Evolutionary conservation across 2,113 vertebrate genomes (phyloP), one percentile per base, ranked within the genome.

Genomic region (Chlamydotis undulata): DNA sequence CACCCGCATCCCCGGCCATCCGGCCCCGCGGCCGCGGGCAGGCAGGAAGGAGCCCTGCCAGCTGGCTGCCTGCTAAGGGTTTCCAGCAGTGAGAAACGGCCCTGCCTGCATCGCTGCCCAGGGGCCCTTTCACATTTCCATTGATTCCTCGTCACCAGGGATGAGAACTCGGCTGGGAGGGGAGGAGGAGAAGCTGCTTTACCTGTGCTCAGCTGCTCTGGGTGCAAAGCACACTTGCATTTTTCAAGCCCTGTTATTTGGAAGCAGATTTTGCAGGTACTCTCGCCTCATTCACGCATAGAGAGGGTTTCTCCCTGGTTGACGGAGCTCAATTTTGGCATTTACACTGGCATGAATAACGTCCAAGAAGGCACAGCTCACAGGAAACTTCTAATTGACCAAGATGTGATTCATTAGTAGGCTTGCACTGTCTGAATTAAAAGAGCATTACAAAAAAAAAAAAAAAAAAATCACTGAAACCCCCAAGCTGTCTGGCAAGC

Each of bases 151-250:
- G 1, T 22, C 73, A 3, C 33, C 7, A 0, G 22, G 39, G 50
- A 3, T 12, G 59, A n/a, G 43, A 26, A 31, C 16, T 65, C n/a
- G 70, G 19, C 43, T 28, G 53, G 47, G 53, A 33, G 11, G 14
- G 49, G 45, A 65, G 61, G 39, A 83, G 77, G 23, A 80, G 65
- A 31, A 57, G 55, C 22, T 0, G 0, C 61, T 89, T 33, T 8
- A 76, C 82, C 82, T 83, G 47, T 1, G 26, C 6, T 7, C 0
- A 0, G 21, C 45, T 0, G 0, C 73, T 35, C 77, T 6, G 9
- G 14, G 2, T 24, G 43, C 21, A 35, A 56, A 84, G n/a, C 64
- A 68, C n/a, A 1, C 1, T 28, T 18, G 39, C 4, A 1, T 64
- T 78, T 88, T 71, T 28, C 56, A 68, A 60, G 57, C 65, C n/a